These are phyloP conservation scores for Onchidella celtica DNA, from an alignment of 2,888 invertebrate species.

Conservation along the genomic window DNA sequence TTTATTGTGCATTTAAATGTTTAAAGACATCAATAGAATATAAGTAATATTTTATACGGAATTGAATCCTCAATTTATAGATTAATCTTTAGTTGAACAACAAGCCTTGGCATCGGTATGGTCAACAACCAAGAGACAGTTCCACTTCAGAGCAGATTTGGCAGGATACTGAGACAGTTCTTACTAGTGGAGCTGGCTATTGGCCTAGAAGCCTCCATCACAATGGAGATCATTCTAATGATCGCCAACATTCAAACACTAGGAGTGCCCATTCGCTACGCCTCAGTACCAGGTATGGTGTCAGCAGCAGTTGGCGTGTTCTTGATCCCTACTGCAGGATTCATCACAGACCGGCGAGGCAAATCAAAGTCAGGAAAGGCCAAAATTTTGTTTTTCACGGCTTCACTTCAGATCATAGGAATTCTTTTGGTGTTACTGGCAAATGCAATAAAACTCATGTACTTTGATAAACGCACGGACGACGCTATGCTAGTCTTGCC, in stretches of 20 bases:
- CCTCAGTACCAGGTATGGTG: conserved; percentile 47
- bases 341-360: conserved; percentile 30
- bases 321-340: conserved; percentile 17
- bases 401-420: conserved; percentile 13
- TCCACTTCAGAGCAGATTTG: no score
- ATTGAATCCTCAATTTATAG: no score
- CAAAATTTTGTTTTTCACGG: conserved; percentile 7
- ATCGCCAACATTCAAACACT: conserved; percentile 44
- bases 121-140: no score
- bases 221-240: conserved; percentile 37
- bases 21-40: no score
- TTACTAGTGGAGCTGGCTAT: neutral
- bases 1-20: no score
- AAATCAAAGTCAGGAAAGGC: conserved; percentile 33
- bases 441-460: conserved; percentile 13
- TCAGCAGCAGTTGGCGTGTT: conserved; percentile 39
- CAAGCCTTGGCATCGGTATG: no score
- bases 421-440: neutral
- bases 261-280: conserved; percentile 24
- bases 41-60: no score
- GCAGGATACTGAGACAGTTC: conserved; percentile 19
- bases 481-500: no score
- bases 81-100: no score
- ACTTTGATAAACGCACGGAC: conserved; percentile 14
- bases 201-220: conserved; percentile 19